phyloP scores from a whole-genome alignment of 2,113 vertebrate species.

The Takifugu bimaculatus region DNA sequence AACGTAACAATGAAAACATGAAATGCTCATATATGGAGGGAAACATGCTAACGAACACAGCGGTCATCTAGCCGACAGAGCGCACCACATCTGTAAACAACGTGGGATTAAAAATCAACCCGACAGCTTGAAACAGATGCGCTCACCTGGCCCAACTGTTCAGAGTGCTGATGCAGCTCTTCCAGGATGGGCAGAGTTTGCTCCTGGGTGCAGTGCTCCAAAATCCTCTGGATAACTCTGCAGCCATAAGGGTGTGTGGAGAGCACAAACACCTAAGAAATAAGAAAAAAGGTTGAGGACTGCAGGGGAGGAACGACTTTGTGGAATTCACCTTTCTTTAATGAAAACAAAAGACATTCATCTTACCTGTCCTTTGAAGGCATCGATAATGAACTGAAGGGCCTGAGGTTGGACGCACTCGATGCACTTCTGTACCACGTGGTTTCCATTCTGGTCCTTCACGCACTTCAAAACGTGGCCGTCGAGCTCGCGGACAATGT shows the following conservation, averaged over 20 bases:
- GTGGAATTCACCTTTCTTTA: too few relatives aligned
- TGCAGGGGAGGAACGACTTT: too few relatives aligned
- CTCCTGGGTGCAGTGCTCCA: conserved; percentile 95
- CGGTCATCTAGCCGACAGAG: conserved; percentile 11
- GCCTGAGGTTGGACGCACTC: conserved; percentile 96
- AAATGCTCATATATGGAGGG: conserved; percentile 51
- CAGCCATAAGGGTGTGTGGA: conserved; percentile 96
- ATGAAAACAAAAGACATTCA: not conserved
- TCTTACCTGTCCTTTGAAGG: conserved; percentile 92
- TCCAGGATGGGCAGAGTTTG: conserved; percentile 92
- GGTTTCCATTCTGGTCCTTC: conserved; percentile 97
- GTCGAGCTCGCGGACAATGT: conserved; percentile 93
- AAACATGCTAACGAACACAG: conserved; percentile 45
- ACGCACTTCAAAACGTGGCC: conserved; percentile 97
- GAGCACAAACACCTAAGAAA: conserved; percentile 88
- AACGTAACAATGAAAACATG: conserved; percentile 37
- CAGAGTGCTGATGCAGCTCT: conserved; percentile 92
- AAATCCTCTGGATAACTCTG: conserved; percentile 94
- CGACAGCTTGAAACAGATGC: conserved; percentile 9
- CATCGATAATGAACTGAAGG: conserved; percentile 94
- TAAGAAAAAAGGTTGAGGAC: not conserved
- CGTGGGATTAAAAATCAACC: not conserved
- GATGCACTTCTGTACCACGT: conserved; percentile 97
- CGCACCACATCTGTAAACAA: conserved; percentile 2
- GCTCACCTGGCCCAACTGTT: conserved; percentile 91